Conservation (phyloP, 2,888 invertebrate species). For the Sialis lutaria region DNA sequence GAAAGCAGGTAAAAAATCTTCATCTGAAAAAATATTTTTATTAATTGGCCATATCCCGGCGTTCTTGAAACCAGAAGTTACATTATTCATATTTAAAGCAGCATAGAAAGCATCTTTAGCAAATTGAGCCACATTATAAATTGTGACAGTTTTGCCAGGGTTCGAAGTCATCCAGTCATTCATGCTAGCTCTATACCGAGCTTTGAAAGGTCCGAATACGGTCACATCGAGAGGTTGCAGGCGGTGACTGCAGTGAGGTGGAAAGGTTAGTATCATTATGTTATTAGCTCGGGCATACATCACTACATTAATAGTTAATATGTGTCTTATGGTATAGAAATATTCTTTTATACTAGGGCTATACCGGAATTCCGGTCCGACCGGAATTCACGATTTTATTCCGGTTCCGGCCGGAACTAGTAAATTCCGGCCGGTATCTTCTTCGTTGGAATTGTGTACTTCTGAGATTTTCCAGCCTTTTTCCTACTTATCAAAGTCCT, state of each 20-base stretch:
- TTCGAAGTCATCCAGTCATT: constrained; percentile 15
- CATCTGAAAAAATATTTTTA: constrained; percentile 7
- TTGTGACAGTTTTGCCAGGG: constrained; percentile 16
- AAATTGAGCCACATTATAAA: constrained; percentile 15
- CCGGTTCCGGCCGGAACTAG: too few species aligned
- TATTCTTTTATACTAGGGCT: too few species aligned
- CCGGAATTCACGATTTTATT: too few species aligned
- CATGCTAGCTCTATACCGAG: constrained; percentile 13
- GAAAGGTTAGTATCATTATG: constrained; percentile 3
- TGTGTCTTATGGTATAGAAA: constrained; percentile 2
- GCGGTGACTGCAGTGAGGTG: too few species aligned
- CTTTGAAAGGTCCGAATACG: constrained; percentile 12
- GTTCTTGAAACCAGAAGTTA: constrained; percentile 12
- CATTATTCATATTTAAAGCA: constrained; percentile 13
- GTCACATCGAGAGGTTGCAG: constrained; percentile 16
- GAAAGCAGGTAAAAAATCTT: constrained; percentile 7
- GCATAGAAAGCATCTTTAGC: constrained; percentile 10
- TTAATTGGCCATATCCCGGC: constrained; percentile 13
- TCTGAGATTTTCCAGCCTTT: too few species aligned
- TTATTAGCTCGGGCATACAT: constrained; percentile 1
- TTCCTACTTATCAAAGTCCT: too few species aligned
- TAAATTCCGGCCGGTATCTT: too few species aligned
- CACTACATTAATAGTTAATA: constrained; percentile 1
- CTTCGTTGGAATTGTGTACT: too few species aligned
- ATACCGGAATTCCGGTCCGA: too few species aligned